Evolutionary conservation across 2,113 vertebrate genomes (phyloP), one percentile per base, ranked within the genome.

Genomic region (Clarias macrocephalus): DNA sequence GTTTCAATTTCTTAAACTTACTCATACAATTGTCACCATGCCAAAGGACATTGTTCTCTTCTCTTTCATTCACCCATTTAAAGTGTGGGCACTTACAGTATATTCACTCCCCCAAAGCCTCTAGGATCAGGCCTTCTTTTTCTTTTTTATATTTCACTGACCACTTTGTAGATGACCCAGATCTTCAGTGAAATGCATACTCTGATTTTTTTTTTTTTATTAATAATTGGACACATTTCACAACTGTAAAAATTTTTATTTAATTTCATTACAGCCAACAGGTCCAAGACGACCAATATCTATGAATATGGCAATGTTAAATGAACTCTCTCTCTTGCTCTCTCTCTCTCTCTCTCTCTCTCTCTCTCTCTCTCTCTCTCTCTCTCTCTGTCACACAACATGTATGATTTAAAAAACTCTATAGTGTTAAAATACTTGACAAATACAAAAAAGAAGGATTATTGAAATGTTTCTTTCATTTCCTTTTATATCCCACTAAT

Each of bases 131-230:
- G 52, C 52, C 28, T 7, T 21, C 8, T 3, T 15, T 57, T 59
- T 57, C 52, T n/a, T 52, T 84, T 23, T 19, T 59, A 73, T 48
- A 70, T 60, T 57, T n/a, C 19, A 73, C 19, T 57, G 66, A 84
- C 82, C 65, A 30, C 21, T 3, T 56, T 37, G 52, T 59, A 84
- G 83, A 73, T 84, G 83, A 84, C 83, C 83, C 66, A 84, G 66
- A 84, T 84, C 30, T 42, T 25, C 28, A 15, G 10, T n/a, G 16
- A 59, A 57, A 37, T 10, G 72, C 9, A 70, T 11, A 25, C 42
- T 11, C 16, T 33, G 52, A 33, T 10, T 16, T 5, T 9, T 5
- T 59, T 73, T 73, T 37, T 37, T 33, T 33, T n/a, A n/a, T n/a
- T n/a, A 84, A 57, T 73, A 56, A 60, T 59, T 54, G 13, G 30